phyloP scores from a whole-genome alignment of 2,797 vertebrate genomes.

The Gambusia yucatana region DNA sequence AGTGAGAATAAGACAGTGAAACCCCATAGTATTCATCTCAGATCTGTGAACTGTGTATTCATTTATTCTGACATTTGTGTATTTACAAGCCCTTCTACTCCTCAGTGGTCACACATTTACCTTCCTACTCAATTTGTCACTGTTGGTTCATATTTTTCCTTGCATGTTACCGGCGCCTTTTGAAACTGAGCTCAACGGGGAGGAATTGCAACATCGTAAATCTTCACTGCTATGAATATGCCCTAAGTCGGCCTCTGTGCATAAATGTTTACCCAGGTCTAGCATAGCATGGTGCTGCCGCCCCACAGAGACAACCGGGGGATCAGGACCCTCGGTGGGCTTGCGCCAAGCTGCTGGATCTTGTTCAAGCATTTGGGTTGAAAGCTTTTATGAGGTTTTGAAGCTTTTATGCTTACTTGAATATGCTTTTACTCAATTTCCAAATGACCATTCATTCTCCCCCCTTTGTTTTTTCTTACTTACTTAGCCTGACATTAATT shows the following conservation, averaged over 20 bases:
- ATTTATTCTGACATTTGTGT: conserved; percentile 18
- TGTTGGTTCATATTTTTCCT: conserved; percentile 51
- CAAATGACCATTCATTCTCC: conserved; percentile 38
- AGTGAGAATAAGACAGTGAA: conserved; percentile 33
- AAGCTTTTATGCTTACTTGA: conserved; percentile 25
- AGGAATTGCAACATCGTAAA: conserved; percentile 79
- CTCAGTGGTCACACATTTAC: conserved; percentile 56
- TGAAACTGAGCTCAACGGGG: conserved; percentile 76
- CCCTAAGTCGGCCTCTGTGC: conserved; percentile 59
- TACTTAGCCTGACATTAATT: background rate
- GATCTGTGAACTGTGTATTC: conserved; percentile 16
- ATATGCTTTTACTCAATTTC: conserved; percentile 46
- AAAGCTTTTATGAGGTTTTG: conserved; percentile 65
- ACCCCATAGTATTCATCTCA: background rate
- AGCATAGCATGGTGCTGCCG: conserved; percentile 51
- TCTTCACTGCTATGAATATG: conserved; percentile 54
- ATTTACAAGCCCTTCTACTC: conserved; percentile 19
- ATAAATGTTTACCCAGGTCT: conserved; percentile 79
- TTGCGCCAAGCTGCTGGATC: conserved; percentile 59
- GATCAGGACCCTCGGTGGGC: conserved; percentile 61
- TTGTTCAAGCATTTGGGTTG: conserved; percentile 63
- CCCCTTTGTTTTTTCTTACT: background rate
- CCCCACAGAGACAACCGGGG: conserved; percentile 54
- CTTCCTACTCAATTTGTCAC: conserved; percentile 30
- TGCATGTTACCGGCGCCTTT: conserved; percentile 58